Evolutionary conservation across 2,888 invertebrate genomes (phyloP), one percentile per base, ranked within the genome.

Genomic region (Tholera decimalis): DNA sequence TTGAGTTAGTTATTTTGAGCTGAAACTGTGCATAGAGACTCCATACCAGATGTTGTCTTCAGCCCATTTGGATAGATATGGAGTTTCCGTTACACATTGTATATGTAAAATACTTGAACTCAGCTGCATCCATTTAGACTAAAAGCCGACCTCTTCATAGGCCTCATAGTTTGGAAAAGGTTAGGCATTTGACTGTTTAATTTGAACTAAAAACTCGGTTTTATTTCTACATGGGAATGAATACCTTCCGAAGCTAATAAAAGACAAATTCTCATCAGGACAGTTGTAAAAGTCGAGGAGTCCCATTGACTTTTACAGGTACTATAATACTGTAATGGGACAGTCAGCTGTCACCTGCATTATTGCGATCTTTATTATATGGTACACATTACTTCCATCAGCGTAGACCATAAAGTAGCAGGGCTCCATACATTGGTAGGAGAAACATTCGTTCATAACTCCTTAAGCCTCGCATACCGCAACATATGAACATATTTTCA

Each of bases 391-490:
- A 49, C 51, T 61, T 60, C 61, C 82, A 78, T 74, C 81, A 63
- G 54, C n/a, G 20, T 57, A 28, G 53, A 64, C 62, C 71, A 65
- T 81, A 81, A 81, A 80, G 64, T 63, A 77, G 78, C 61, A 73
- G 67, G 56, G 41, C 33, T 46, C 41, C 55, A 74, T 56, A 26
- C 61, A 51, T 61, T 62, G 43, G 54, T 26, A 28, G 67, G 51
- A 59, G 67, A 33, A 46, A 55, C 77, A 50, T 70, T 63, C 46
- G 28, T 61, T 63, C 67, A 68, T 73, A 73, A 70, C 62, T 65
- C 43, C 39, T n/a, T 47, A 65, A 68, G 61, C 67, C 62, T 46
- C 26, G 15, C 55, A 61, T 49, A 20, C 53, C 58, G 47, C 41
- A 58, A 53, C 59, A 67, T 70, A 77, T 74, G 44, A 71, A 61